phyloP scores from a whole-genome alignment of 2,888 invertebrate genomes.

The Hyalella azteca region DNA sequence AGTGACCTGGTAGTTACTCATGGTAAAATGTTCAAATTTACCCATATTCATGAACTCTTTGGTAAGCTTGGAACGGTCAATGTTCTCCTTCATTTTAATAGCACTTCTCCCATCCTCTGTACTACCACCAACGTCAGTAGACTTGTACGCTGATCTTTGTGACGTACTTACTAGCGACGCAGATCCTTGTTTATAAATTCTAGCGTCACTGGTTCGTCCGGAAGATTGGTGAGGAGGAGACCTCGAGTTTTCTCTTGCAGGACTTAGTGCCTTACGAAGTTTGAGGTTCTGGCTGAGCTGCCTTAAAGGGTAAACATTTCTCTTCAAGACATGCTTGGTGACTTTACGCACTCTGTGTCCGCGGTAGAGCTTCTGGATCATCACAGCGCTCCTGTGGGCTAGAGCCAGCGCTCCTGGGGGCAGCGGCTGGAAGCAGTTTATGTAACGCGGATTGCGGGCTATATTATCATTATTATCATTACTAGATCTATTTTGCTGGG shows the following conservation, averaged over 20 bases:
- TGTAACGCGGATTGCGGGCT: background rate
- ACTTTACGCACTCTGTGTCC: constrained; percentile 47
- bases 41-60: background rate
- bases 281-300: background rate
- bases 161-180: background rate
- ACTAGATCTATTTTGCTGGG: background rate
- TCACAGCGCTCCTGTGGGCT: constrained; percentile 26
- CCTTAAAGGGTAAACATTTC: background rate
- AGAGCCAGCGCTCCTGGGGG: background rate
- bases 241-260: background rate
- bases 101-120: background rate
- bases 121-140: background rate
- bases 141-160: background rate
- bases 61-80: background rate
- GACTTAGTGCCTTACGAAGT: background rate
- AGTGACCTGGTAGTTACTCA: background rate
- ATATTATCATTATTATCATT: no score
- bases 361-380: constrained; percentile 45
- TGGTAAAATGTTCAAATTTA: background rate
- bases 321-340: constrained; percentile 37
- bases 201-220: background rate
- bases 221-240: background rate
- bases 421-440: background rate
- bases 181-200: background rate
- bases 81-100: background rate